Evolutionary conservation across 2,888 invertebrate species (phyloP).

Genomic region (Spicauda simplicius): DNA sequence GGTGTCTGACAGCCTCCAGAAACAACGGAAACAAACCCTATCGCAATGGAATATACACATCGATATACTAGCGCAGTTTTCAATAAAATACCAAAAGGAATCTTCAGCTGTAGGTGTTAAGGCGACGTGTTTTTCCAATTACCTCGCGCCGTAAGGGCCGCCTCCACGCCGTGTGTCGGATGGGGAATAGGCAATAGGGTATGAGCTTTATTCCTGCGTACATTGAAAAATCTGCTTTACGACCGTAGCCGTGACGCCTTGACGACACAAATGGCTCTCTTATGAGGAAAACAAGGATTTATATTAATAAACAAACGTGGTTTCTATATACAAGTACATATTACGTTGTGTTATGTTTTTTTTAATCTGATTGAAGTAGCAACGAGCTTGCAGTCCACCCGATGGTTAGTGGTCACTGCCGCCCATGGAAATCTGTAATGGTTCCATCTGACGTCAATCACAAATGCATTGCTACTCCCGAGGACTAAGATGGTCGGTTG

Average conservation of each 20-base stretch:
- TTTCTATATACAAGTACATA: too few relatives aligned
- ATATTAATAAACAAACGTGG: background rate
- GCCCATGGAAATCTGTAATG: too few relatives aligned
- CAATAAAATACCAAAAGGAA: background rate
- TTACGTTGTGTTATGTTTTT: too few relatives aligned
- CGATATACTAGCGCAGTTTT: background rate
- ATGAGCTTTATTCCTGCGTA: conserved; percentile 31
- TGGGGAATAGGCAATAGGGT: conserved; percentile 30
- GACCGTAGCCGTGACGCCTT: conserved; percentile 25
- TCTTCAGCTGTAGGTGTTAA: background rate
- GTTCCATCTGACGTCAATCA: too few relatives aligned
- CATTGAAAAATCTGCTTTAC: conserved; percentile 36
- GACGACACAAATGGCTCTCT: conserved; percentile 20
- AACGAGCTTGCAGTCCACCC: too few relatives aligned
- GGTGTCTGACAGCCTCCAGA: too few relatives aligned
- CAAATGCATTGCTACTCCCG: too few relatives aligned
- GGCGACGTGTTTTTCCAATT: conserved; percentile 8
- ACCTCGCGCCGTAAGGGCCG: conserved; percentile 24
- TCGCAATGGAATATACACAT: too few relatives aligned
- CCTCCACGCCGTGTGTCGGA: conserved; percentile 14
- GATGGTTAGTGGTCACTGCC: too few relatives aligned
- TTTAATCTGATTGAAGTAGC: too few relatives aligned
- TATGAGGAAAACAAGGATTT: conserved; percentile 5
- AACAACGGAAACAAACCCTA: background rate
- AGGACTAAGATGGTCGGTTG: too few relatives aligned